Evolutionary conservation across 2,888 invertebrate species (phyloP).

Genomic region (Diogma glabrata): DNA sequence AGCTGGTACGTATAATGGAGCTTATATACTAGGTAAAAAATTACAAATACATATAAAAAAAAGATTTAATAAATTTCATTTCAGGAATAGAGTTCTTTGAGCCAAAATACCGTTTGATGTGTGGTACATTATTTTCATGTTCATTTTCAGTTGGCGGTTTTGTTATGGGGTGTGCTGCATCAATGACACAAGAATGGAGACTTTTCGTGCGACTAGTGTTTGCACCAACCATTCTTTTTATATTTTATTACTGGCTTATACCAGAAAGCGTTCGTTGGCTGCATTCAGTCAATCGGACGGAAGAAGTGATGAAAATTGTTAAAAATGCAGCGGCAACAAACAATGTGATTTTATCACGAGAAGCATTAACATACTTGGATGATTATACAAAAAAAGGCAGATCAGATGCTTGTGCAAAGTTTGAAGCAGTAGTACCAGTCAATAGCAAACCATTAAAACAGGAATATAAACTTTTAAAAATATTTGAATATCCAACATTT

Average conservation of each 20-base stretch:
- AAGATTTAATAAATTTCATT: constrained; percentile 16
- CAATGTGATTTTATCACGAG: constrained; percentile 42
- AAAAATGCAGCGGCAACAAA: constrained; percentile 52
- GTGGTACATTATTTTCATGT: too few relatives aligned
- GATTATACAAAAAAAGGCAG: neutral
- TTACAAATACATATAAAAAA: neutral
- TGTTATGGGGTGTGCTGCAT: too few relatives aligned
- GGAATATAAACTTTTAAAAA: too few relatives aligned
- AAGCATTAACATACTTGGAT: constrained; percentile 39
- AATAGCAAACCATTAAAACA: too few relatives aligned
- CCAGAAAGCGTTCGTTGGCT: constrained; percentile 71
- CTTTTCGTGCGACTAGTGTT: constrained; percentile 50
- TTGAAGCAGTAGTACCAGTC: too few relatives aligned
- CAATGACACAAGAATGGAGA: constrained; percentile 56
- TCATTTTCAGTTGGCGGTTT: constrained; percentile 58
- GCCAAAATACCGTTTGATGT: constrained; percentile 57
- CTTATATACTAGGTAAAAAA: constrained; percentile 49
- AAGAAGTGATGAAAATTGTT: constrained; percentile 44
- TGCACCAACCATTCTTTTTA: constrained; percentile 51
- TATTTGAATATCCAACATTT: neutral
- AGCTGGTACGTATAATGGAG: constrained; percentile 58
- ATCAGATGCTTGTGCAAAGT: too few relatives aligned
- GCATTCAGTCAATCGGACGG: constrained; percentile 45
- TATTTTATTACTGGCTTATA: constrained; percentile 53
- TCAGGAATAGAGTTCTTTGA: constrained; percentile 66